Percentiles rank a stretch among this genome's conserved stretches.
Evolutionary conservation across 2,113 vertebrate species (phyloP).

Genomic region (Neopipo cinnamomea): DNA sequence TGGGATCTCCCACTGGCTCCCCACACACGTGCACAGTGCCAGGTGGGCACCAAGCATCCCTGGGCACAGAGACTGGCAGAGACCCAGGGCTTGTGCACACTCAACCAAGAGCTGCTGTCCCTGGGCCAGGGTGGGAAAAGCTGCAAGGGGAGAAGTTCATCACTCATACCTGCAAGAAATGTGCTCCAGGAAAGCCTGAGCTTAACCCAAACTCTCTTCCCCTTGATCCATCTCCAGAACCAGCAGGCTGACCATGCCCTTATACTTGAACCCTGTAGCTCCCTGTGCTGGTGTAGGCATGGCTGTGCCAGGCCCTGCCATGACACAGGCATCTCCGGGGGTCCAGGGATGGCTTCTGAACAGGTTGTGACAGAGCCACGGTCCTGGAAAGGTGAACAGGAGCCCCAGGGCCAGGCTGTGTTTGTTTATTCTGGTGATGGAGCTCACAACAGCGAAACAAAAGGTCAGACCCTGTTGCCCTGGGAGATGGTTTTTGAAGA

Average conservation of each 20-base stretch:
- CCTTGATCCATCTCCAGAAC: not conserved
- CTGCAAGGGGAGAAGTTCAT: not conserved
- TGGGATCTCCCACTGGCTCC: not conserved
- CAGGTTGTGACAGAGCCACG: constrained; percentile 53
- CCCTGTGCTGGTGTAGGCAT: accelerated
- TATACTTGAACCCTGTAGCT: not conserved
- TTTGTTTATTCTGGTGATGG: constrained; percentile 58
- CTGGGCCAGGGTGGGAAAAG: not conserved
- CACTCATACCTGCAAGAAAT: not conserved
- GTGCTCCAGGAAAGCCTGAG: not conserved
- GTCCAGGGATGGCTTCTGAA: constrained; percentile 5
- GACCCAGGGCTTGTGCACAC: not conserved
- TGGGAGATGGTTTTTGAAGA: constrained; percentile 67
- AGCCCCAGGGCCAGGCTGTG: constrained; percentile 51
- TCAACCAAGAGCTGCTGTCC: not conserved
- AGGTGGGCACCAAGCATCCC: not conserved
- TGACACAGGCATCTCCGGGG: not conserved
- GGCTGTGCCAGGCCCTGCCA: not conserved
- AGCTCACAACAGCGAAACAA: constrained; percentile 44
- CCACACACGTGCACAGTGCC: not conserved
- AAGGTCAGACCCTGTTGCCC: constrained; percentile 68
- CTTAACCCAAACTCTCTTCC: not conserved
- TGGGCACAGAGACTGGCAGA: not conserved
- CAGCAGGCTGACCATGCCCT: not conserved
- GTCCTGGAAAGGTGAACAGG: constrained; percentile 59